Evolutionary conservation across 2,797 vertebrate species (phyloP), one percentile per base, ranked within the genome.

Genomic region (Champsocephalus esox): DNA sequence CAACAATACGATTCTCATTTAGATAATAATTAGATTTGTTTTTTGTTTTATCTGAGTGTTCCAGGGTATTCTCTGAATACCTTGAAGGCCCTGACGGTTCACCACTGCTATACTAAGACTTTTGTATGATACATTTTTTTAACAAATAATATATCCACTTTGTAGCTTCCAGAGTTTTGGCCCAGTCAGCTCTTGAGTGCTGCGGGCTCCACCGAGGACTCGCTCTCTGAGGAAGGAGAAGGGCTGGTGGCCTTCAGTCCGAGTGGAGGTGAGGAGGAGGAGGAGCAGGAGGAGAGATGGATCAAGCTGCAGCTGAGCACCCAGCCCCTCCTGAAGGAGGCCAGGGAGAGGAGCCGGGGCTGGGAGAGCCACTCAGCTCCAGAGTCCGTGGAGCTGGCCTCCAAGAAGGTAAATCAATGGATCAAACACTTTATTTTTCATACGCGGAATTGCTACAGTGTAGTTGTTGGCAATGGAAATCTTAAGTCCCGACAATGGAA

Each of bases 91-190:
- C 4, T 28, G 28, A 28, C 28, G 4, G 28, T 28, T 28, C 28
- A 28, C 28, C 28, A 28, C 28, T 28, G 28, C 28, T 28, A 28
- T 28, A 9, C 34, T 38, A 38, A 9, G 34, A 38, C 34, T 38
- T 38, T 38, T 38, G 34, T 38, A 9, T 38, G 8, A 38, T 38
- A 38, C 5, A 38, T 7, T 2, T 16, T 19, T 1, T 34, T 1
- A 17, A 61, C 41, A 13, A 48, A 58, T 21, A 28, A 34, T 1
- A 24, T 65, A 38, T n/a, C 1, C 1, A 69, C 12, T 58, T 48
- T 79, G 38, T 64, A 96, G 96, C 82, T 95, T 60, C 95, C 94
- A 14, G 85, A 91, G 56, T 93, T 94, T 41, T 95, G 94, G 92
- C 78, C 88, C 3, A 48, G 63, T 12, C 85, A 57, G 21, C 9